Percentiles rank a stretch among this genome's conserved stretches.
Conservation (phyloP, 2,113 vertebrate genomes). For the Pongo abelii region DNA sequence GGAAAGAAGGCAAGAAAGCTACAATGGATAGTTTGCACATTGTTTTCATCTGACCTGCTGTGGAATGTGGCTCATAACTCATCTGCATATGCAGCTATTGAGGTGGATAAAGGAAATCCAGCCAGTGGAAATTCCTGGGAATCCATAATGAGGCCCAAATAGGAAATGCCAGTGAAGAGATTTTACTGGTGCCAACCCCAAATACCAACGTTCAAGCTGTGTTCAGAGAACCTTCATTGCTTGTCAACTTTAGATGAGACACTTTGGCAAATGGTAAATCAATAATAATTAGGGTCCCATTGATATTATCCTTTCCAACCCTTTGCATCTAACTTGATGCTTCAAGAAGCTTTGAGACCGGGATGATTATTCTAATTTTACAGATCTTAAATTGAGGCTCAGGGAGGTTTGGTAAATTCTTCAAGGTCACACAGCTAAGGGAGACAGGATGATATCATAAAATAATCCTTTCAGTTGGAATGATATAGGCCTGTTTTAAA, state of each 20-base stretch:
- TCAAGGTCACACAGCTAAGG: conserved; percentile 16
- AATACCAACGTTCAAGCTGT: not conserved
- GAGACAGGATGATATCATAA: conserved; percentile 5
- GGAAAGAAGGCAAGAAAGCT: not conserved
- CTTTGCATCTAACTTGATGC: not conserved
- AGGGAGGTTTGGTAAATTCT: not conserved
- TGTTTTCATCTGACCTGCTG: conserved; percentile 7
- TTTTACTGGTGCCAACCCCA: conserved; percentile 28
- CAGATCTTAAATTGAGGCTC: not conserved
- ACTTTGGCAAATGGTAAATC: not conserved
- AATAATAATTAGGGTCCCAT: not conserved
- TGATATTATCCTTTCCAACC: not conserved
- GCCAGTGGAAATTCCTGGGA: conserved; percentile 66
- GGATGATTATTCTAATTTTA: not conserved
- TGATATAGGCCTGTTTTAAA: conserved; percentile 21
- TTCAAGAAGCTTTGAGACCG: not conserved
- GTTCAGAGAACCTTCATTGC: not conserved
- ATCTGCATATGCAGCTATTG: conserved; percentile 23
- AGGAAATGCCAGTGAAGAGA: conserved; percentile 52
- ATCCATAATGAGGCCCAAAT: conserved; percentile 29
- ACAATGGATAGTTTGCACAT: not conserved
- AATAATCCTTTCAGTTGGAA: conserved; percentile 43
- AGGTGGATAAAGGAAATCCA: conserved; percentile 40
- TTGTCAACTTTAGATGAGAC: not conserved
- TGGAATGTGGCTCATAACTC: conserved; percentile 54